Evolutionary conservation across 2,888 invertebrate species (phyloP).

Genomic region (Lepidocyrtoides sp.): DNA sequence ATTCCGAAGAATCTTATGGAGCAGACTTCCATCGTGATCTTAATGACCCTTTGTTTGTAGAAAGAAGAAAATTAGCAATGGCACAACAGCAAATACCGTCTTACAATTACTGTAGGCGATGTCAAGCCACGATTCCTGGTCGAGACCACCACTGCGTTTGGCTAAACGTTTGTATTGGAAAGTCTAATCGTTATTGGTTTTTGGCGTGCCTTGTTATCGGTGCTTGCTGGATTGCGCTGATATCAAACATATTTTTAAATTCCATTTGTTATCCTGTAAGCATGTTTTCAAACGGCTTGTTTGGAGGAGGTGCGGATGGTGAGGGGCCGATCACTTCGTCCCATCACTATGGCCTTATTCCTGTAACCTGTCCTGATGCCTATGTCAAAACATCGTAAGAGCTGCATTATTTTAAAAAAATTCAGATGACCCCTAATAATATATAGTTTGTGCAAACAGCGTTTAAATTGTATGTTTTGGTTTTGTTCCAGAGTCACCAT

Average conservation of each 20-base stretch:
- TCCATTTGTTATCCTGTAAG: constrained; percentile 82
- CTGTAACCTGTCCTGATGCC: constrained; percentile 78
- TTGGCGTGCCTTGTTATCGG: constrained; percentile 74
- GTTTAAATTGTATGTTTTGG: background rate
- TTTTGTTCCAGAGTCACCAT: constrained; percentile 76
- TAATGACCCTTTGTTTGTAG: constrained; percentile 43
- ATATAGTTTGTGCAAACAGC: background rate
- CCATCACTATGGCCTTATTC: constrained; percentile 76
- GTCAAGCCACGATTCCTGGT: constrained; percentile 79
- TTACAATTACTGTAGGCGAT: constrained; percentile 82
- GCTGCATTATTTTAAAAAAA: no score
- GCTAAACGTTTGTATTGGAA: constrained; percentile 83
- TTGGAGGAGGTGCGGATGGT: constrained; percentile 55
- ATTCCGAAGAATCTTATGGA: constrained; percentile 1
- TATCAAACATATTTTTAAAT: constrained; percentile 75
- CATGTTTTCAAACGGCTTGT: constrained; percentile 73
- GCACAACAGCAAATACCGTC: constrained; percentile 75
- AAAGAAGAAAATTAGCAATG: constrained; percentile 68
- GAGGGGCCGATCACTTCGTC: constrained; percentile 54
- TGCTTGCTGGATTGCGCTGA: constrained; percentile 78
- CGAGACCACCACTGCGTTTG: constrained; percentile 85
- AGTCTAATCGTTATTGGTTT: constrained; percentile 81
- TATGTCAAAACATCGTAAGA: constrained; percentile 73
- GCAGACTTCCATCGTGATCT: background rate
- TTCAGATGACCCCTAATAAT: no score